phyloP scores from a whole-genome alignment of 1,140 invertebrate species.

The Hermetia illucens region DNA sequence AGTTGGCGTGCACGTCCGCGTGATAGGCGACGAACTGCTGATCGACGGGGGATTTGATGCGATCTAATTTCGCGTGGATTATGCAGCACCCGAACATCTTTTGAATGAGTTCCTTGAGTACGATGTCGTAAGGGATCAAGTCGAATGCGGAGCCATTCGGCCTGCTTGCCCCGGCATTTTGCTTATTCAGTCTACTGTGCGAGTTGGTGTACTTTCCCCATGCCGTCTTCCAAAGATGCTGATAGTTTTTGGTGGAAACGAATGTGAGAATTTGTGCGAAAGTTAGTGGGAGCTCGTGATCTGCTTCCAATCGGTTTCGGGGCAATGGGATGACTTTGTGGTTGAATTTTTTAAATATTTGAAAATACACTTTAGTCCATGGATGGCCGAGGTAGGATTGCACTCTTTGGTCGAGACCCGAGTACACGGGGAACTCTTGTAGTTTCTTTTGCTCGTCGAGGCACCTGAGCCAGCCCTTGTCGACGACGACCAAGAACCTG shows the following conservation, averaged over 20 bases:
- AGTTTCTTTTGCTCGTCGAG: constrained; percentile 37
- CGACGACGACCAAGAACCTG: constrained; percentile 44
- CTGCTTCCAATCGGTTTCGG: constrained; percentile 28
- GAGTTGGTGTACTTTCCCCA: constrained; percentile 52
- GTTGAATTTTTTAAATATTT: constrained; percentile 35
- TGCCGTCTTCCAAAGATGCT: constrained; percentile 70
- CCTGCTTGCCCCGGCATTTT: constrained; percentile 11
- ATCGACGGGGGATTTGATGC: constrained; percentile 18
- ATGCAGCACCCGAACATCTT: constrained; percentile 60
- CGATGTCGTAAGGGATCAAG: constrained; percentile 39
- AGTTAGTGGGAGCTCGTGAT: constrained; percentile 42
- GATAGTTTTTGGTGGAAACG: constrained; percentile 64
- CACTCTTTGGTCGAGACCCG: constrained; percentile 27
- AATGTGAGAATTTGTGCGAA: constrained; percentile 65
- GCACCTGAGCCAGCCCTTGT: constrained; percentile 50
- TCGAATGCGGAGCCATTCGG: constrained; percentile 24
- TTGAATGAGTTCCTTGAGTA: constrained; percentile 52
- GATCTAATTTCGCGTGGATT: constrained; percentile 40
- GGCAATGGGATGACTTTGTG: constrained; percentile 58
- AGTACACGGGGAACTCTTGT: constrained; percentile 28
- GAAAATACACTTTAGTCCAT: constrained; percentile 20
- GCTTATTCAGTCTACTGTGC: constrained; percentile 14
- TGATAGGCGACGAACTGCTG: constrained; percentile 30
- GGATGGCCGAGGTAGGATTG: constrained; percentile 19
- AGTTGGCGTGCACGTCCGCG: constrained; percentile 41